Percentiles rank a stretch among this genome's conserved stretches.
These are phyloP conservation scores for Neoniphon sammara DNA, from an alignment of 2,797 vertebrate species.

Conservation along the genomic window DNA sequence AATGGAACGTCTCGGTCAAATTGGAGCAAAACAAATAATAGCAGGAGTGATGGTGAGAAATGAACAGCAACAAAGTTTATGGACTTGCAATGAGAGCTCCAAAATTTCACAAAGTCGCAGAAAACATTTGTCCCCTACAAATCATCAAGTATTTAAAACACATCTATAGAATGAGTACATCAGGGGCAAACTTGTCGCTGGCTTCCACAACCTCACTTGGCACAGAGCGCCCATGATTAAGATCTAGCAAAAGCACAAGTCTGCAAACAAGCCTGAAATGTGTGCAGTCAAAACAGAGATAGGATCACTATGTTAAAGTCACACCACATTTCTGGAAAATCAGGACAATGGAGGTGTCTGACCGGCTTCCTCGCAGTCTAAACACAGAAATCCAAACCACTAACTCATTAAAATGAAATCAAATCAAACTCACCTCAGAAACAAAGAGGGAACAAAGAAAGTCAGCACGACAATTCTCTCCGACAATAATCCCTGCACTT, in stretches of 20 bases:
- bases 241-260: slow-evolving; percentile 51
- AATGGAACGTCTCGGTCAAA: slow-evolving; percentile 60
- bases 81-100: slow-evolving; percentile 1
- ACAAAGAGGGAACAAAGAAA: slow-evolving; percentile 56
- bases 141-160: slow-evolving; percentile 5
- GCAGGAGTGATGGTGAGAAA: too few relatives aligned
- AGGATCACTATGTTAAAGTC: slow-evolving; percentile 54
- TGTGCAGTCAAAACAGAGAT: slow-evolving; percentile 61
- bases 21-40: slow-evolving; percentile 49
- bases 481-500: slow-evolving; percentile 41
- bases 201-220: slow-evolving; percentile 33
- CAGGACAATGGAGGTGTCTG: slow-evolving; percentile 12
- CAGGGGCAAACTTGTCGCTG: slow-evolving; percentile 27
- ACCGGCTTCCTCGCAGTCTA: not conserved
- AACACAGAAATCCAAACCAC: slow-evolving; percentile 12
- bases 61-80: not conserved
- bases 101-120: slow-evolving; percentile 8
- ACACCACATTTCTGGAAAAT: slow-evolving; percentile 33
- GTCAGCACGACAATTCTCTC: slow-evolving; percentile 40
- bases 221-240: slow-evolving; percentile 43
- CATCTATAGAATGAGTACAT: slow-evolving; percentile 29
- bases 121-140: slow-evolving; percentile 23
- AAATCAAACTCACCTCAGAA: slow-evolving; percentile 78
- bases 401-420: slow-evolving; percentile 21
- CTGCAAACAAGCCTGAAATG: slow-evolving; percentile 29